phyloP scores from a whole-genome alignment of 2,888 invertebrate genomes.

The Rhagophthalmus giganteus region DNA sequence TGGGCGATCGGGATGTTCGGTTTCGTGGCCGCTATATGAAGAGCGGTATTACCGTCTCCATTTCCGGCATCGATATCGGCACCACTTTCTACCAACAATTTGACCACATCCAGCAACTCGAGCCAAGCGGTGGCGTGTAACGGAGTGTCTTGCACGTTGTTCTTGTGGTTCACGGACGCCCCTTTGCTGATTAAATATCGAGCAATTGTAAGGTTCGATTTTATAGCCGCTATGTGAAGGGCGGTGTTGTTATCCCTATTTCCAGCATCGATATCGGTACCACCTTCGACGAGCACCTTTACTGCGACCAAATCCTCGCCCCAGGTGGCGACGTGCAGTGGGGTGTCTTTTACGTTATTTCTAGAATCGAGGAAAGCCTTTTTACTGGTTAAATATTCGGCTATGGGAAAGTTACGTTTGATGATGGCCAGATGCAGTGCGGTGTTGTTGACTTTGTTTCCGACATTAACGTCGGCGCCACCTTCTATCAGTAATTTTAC shows the following conservation, averaged over 20 bases:
- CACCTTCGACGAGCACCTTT: no score
- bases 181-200: no score
- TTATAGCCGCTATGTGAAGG: no score
- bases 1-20: background rate
- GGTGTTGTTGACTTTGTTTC: background rate
- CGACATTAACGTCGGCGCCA: background rate
- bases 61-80: background rate
- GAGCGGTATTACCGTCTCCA: constrained; percentile 1
- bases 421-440: background rate
- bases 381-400: background rate
- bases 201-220: no score
- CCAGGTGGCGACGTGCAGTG: background rate
- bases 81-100: background rate
- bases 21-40: background rate
- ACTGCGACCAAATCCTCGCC: background rate
- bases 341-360: background rate
- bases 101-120: background rate
- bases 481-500: background rate
- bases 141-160: no score
- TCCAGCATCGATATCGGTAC: no score
- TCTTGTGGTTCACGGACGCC: no score
- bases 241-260: no score
- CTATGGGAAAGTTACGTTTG: background rate
- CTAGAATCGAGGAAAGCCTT: background rate
- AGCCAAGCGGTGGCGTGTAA: no score